A percentile compares a stretch with the other conserved stretches of the same genome.
Conservation (phyloP, 2,797 vertebrate species). For the Coregonus ussuriensis region DNA sequence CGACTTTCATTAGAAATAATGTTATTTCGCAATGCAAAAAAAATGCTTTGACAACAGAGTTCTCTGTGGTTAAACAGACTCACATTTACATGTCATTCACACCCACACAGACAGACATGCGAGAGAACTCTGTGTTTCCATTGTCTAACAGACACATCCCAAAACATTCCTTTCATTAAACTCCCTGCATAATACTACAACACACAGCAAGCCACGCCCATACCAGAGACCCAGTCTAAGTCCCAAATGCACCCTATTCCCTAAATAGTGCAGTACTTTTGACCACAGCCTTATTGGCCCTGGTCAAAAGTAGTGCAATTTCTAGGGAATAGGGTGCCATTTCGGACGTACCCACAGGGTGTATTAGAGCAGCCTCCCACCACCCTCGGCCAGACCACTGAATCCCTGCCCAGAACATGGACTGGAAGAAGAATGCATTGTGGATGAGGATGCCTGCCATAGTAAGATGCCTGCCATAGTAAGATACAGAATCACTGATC, state of each 20-base stretch:
- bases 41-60: constrained; percentile 4
- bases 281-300: not conserved
- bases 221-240: not conserved
- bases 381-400: constrained; percentile 17
- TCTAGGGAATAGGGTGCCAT: not conserved
- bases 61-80: constrained; percentile 3
- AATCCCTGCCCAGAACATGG: constrained; percentile 38
- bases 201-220: constrained; percentile 17
- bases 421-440: constrained; percentile 26
- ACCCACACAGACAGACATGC: constrained; percentile 33
- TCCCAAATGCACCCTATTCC: not conserved
- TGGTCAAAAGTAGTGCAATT: not conserved
- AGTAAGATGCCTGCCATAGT: too few relatives aligned
- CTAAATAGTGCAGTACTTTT: not conserved
- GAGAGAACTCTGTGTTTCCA: constrained; percentile 46
- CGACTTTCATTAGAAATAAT: not conserved
- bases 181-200: constrained; percentile 28
- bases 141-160: constrained; percentile 52
- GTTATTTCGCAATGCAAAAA: constrained; percentile 10
- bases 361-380: constrained; percentile 25
- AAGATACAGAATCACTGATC: constrained; percentile 11
- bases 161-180: constrained; percentile 54
- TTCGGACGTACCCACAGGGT: too few relatives aligned
- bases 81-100: constrained; percentile 31
- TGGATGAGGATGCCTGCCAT: not conserved